phyloP scores from a whole-genome alignment of 2,113 vertebrate genomes.

The Vanacampus margaritifer region DNA sequence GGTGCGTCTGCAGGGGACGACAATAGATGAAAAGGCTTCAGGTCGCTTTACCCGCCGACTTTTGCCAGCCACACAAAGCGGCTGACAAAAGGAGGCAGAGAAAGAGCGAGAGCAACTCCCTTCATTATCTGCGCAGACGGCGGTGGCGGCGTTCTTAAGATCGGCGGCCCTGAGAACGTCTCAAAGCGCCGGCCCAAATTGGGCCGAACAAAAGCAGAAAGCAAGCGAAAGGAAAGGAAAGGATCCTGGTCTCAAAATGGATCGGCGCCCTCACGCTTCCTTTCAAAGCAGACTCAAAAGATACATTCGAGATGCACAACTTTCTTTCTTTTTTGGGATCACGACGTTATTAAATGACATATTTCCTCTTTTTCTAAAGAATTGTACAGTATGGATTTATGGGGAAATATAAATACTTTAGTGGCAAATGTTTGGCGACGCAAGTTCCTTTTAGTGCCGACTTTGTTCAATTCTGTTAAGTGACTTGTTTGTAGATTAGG shows the following conservation, averaged over 20 bases:
- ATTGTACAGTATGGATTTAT: constrained; percentile 65
- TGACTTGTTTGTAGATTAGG: constrained; percentile 84
- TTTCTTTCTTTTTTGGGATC: no score
- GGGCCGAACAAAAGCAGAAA: no score
- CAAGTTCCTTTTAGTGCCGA: constrained; percentile 74
- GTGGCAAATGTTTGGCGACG: constrained; percentile 51
- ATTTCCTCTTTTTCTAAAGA: constrained; percentile 81
- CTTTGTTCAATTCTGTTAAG: constrained; percentile 81
- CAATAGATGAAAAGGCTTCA: constrained; percentile 65
- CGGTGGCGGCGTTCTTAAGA: constrained; percentile 66
- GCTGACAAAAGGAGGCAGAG: constrained; percentile 64
- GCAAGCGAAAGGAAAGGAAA: no score
- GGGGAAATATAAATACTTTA: constrained; percentile 36
- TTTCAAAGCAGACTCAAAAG: no score
- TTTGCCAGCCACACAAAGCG: constrained; percentile 58
- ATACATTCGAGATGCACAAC: no score
- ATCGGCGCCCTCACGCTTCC: no score
- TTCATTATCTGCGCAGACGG: constrained; percentile 61
- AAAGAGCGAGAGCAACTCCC: constrained; percentile 68
- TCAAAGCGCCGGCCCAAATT: no score
- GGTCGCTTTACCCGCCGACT: constrained; percentile 70
- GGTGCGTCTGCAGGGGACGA: constrained; percentile 31
- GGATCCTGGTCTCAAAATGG: no score
- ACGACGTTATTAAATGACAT: constrained; percentile 87
- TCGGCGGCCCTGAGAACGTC: constrained; percentile 57